Percentiles rank a stretch among this genome's conserved stretches.
Evolutionary conservation across 2,113 vertebrate species (phyloP).

Genomic region (Chaetops frenatus): DNA sequence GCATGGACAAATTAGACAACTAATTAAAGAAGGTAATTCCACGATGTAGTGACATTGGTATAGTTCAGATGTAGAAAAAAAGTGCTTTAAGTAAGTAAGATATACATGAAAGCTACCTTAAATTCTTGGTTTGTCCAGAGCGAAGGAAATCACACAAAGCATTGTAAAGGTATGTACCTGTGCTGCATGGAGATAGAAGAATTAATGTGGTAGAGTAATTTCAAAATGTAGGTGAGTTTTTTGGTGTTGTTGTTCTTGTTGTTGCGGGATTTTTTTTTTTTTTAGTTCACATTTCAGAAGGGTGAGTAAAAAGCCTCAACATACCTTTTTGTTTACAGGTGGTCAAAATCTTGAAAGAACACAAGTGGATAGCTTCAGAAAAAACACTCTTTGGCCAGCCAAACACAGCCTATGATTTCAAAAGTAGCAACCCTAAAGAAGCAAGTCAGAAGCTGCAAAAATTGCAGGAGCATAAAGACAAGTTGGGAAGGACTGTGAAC

Average conservation of each 20-base stretch:
- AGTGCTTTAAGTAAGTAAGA: neutral
- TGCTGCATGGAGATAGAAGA: neutral
- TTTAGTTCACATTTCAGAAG: neutral
- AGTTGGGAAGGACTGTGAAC: conserved; percentile 83
- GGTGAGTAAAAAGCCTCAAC: neutral
- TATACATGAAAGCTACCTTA: neutral
- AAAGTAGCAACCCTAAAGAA: conserved; percentile 80
- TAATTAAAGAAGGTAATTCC: neutral
- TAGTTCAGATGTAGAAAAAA: neutral
- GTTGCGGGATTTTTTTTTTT: neutral
- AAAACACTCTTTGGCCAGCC: conserved; percentile 86
- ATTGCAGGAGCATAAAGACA: conserved; percentile 79
- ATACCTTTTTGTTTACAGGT: conserved; percentile 69
- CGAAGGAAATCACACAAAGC: neutral
- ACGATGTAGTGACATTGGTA: neutral
- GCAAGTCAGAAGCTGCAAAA: conserved; percentile 82
- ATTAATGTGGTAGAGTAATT: neutral
- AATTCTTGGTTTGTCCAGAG: neutral
- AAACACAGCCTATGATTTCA: conserved; percentile 89
- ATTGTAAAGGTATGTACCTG: neutral
- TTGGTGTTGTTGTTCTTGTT: too few species aligned
- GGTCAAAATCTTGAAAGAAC: conserved; percentile 83
- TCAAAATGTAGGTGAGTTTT: neutral
- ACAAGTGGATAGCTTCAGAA: conserved; percentile 91
- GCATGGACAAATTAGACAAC: neutral